Percentiles rank a stretch among this genome's conserved stretches.
These are phyloP conservation scores for Hoplodrina ambigua DNA, from an alignment of 2,888 invertebrate species.

Conservation along the genomic window DNA sequence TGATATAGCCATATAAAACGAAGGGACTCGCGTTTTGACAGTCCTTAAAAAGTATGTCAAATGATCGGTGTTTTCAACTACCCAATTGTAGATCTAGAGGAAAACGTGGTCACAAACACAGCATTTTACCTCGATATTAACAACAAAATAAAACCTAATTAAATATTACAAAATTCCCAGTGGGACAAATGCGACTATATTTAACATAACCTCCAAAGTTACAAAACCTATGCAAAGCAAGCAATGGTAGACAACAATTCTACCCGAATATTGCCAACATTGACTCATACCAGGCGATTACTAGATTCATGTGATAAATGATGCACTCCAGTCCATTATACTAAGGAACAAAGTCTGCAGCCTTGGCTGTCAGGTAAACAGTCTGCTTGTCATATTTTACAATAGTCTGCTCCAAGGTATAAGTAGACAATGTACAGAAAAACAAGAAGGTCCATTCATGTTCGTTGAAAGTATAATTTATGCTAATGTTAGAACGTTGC, in stretches of 20 bases:
- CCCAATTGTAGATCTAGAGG: background rate
- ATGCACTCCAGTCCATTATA: slow-evolving; percentile 66
- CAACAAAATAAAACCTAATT: background rate
- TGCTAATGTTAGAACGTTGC: slow-evolving; percentile 49
- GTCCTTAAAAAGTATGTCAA: too few relatives aligned
- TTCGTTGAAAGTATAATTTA: slow-evolving; percentile 57
- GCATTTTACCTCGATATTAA: background rate
- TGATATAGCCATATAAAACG: too few relatives aligned
- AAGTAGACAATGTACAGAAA: slow-evolving; percentile 13
- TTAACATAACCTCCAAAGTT: slow-evolving; percentile 44
- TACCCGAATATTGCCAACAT: slow-evolving; percentile 76
- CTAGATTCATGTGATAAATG: slow-evolving; percentile 78
- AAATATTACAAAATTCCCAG: slow-evolving; percentile 15
- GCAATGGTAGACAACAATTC: slow-evolving; percentile 76
- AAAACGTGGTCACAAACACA: slow-evolving; percentile 27
- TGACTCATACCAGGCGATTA: slow-evolving; percentile 83
- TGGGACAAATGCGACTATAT: slow-evolving; percentile 1
- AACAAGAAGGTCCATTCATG: slow-evolving; percentile 40
- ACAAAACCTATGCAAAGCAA: slow-evolving; percentile 76
- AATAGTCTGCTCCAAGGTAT: slow-evolving; percentile 39
- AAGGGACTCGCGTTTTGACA: too few relatives aligned
- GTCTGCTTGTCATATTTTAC: slow-evolving; percentile 35
- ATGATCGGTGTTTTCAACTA: too few relatives aligned
- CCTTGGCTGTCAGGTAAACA: slow-evolving; percentile 54
- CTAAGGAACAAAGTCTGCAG: slow-evolving; percentile 44